These are phyloP conservation scores for Apantesis nais DNA, from an alignment of 2,888 invertebrate species.

Conservation along the genomic window DNA sequence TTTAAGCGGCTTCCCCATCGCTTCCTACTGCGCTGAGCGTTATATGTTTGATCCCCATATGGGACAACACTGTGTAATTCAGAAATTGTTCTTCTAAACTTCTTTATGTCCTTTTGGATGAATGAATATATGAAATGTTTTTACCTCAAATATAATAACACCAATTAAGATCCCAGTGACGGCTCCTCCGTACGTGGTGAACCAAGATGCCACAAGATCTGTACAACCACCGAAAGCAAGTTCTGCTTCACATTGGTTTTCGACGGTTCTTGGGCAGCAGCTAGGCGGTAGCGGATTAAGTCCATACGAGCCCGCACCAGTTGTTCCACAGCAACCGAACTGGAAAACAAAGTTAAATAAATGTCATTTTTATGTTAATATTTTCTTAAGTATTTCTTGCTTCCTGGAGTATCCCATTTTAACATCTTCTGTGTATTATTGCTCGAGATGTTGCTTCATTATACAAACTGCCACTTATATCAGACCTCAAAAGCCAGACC, in stretches of 20 bases:
- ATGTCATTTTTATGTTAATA: neutral
- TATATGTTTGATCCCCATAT: too few relatives aligned
- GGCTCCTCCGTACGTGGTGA: constrained; percentile 57
- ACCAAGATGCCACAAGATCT: constrained; percentile 50
- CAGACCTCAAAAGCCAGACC: too few relatives aligned
- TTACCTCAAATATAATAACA: constrained; percentile 65
- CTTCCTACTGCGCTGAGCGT: too few relatives aligned
- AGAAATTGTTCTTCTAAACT: too few relatives aligned
- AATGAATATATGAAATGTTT: neutral
- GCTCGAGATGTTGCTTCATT: too few relatives aligned
- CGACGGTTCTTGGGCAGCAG: constrained; percentile 54
- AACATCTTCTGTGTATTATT: too few relatives aligned
- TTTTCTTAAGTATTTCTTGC: too few relatives aligned
- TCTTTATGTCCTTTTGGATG: too few relatives aligned
- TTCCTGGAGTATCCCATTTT: too few relatives aligned
- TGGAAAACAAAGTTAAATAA: constrained; percentile 30
- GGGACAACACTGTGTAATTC: too few relatives aligned
- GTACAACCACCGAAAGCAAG: constrained; percentile 59
- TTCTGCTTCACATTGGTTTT: constrained; percentile 34
- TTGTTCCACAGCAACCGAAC: constrained; percentile 72
- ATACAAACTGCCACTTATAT: too few relatives aligned
- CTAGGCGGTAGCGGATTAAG: constrained; percentile 46
- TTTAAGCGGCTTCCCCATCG: too few relatives aligned
- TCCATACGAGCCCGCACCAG: constrained; percentile 56
- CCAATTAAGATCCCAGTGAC: constrained; percentile 54